phyloP scores from a whole-genome alignment of 2,888 invertebrate species.

The Chrysopilus asiliformis region DNA sequence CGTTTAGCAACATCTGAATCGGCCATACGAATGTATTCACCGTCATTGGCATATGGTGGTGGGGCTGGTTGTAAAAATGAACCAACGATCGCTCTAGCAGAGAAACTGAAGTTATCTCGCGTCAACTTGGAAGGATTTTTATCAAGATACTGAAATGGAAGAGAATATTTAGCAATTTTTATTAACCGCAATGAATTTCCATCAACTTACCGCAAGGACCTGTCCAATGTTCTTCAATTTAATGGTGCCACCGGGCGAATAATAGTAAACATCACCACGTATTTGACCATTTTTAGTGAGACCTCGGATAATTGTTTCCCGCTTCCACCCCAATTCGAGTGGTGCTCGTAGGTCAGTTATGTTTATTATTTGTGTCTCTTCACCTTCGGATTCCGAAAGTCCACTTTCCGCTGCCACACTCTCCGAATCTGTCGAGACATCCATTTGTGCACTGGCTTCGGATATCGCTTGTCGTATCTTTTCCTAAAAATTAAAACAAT shows the following conservation, averaged over 20 bases:
- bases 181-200: too few species aligned
- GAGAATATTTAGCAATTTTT: too few species aligned
- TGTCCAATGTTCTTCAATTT: slow-evolving; percentile 52
- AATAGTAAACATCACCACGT: slow-evolving; percentile 88
- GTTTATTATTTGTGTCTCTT: slow-evolving; percentile 38
- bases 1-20: slow-evolving; percentile 71
- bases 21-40: slow-evolving; percentile 61
- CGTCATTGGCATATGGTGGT: slow-evolving; percentile 45
- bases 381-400: slow-evolving; percentile 44
- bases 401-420: slow-evolving; percentile 45
- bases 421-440: slow-evolving; percentile 45
- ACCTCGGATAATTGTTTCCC: slow-evolving; percentile 82
- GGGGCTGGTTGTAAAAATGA: slow-evolving; percentile 74
- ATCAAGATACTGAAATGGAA: slow-evolving; percentile 69
- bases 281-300: slow-evolving; percentile 75
- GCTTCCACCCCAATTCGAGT: slow-evolving; percentile 70
- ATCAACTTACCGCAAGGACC: slow-evolving; percentile 45
- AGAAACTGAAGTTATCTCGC: slow-evolving; percentile 85
- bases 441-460: slow-evolving; percentile 40
- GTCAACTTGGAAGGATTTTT: slow-evolving; percentile 54
- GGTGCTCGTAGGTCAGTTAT: slow-evolving; percentile 48
- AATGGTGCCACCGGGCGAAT: slow-evolving; percentile 49
- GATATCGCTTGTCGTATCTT: slow-evolving; percentile 43
- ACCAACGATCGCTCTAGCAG: slow-evolving; percentile 76
- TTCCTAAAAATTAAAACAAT: slow-evolving; percentile 32